Base-by-base conservation (phyloP, 2,113 vertebrate genomes). In the Ovis canadensis region DNA sequence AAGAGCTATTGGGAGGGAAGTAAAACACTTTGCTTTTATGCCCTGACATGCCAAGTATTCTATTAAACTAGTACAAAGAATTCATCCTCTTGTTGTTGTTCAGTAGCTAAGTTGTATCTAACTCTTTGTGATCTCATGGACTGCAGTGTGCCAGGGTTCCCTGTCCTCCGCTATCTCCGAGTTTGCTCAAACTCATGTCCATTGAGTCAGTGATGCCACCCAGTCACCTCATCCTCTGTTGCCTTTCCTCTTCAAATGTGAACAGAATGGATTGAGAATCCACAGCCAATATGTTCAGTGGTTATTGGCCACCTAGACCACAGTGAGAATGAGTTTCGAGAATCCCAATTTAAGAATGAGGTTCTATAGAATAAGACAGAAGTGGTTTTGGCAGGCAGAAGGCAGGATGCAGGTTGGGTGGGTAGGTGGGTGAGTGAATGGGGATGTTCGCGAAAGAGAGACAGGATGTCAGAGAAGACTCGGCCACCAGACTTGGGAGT, bases 341-440 rank as follows among this genome's bases (percentile, higher is more conserved):
- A 71, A 3, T 50, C 43, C 74, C 60, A 21, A 23, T 52, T 9
- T 7, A 31, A 45, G 89, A 52, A 3, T 0, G 3, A 50, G 1
- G 7, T 21, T 54, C 12, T 19, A 1, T 0, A 55, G 23, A 9
- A 29, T 0, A 23, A 36, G 3, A 2, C 3, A 13, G 90, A 14
- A 9, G 6, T 1, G 50, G n/a, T 33, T 14, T 19, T 3, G 16
- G 40, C 0, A 27, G 40, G 82, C 9, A 3, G 78, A 25, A 11
- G 78, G 82, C 1, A 31, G 33, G 43, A 8, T 2, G 4, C 17
- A 23, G n/a, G 16, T 52, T 1, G 55, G 21, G 29, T 8, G 40
- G 15, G 40, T 10, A 19, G 7, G 29, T 5, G 23, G 8, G 25
- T 1, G 6, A 7, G 7, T 21, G 7, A 36, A 7, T 23, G 27